Conservation (phyloP, 1,140 invertebrate species). For the Temnothorax curvispinosus region DNA sequence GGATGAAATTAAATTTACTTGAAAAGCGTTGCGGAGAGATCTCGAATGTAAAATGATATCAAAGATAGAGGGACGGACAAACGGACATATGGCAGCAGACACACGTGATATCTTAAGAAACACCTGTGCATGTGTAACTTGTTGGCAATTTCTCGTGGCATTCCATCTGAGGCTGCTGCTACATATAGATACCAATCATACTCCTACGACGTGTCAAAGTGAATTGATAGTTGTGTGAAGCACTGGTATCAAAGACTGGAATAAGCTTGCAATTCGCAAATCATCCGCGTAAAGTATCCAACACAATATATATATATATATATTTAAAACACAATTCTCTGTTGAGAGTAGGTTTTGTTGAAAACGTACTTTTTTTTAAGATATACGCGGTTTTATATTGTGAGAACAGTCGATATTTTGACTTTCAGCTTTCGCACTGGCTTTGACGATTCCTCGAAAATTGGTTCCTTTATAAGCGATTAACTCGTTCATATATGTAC, state of each 20-base stretch:
- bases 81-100: constrained; percentile 25
- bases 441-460: not conserved
- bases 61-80: constrained; percentile 5
- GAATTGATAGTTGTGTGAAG: constrained; percentile 39
- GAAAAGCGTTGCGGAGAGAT: not conserved
- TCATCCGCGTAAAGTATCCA: constrained; percentile 26
- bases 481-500: not conserved
- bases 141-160: constrained; percentile 73
- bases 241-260: not conserved
- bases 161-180: constrained; percentile 71
- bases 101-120: constrained; percentile 82
- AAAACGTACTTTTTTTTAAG: not conserved
- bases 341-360: not conserved
- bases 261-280: constrained; percentile 2
- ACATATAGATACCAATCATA: constrained; percentile 68
- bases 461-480: not conserved
- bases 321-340: not conserved
- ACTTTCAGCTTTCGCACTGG: not conserved
- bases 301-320: not conserved
- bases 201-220: constrained; percentile 45
- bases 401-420: not conserved
- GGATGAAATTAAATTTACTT: constrained; percentile 15
- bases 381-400: not conserved
- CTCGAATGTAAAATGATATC: constrained; percentile 19
- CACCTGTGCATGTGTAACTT: constrained; percentile 83